Evolutionary conservation across 2,888 invertebrate species (phyloP).

Genomic region (Beris morrisii): DNA sequence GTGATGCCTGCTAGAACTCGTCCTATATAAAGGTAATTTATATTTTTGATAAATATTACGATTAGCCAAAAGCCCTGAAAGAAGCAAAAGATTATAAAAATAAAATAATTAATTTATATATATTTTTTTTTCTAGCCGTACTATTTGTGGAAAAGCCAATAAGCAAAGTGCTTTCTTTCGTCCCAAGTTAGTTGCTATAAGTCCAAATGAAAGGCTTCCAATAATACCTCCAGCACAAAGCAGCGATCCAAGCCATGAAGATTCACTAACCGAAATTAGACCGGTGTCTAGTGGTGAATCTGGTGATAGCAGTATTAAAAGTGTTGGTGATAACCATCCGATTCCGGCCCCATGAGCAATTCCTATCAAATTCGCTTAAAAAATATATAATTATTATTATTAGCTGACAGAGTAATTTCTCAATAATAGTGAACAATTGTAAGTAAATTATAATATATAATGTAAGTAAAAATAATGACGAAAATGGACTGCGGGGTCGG

Average conservation of each 20-base stretch:
- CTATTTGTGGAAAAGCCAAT: slow-evolving; percentile 50
- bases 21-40: slow-evolving; percentile 50
- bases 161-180: slow-evolving; percentile 48
- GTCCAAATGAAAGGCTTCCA: slow-evolving; percentile 49
- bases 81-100: slow-evolving; percentile 9
- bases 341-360: slow-evolving; percentile 50
- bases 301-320: slow-evolving; percentile 45
- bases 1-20: slow-evolving; percentile 49
- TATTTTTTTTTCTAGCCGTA: slow-evolving; percentile 40
- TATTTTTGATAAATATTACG: slow-evolving; percentile 47
- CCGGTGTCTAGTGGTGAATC: slow-evolving; percentile 36
- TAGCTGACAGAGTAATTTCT: background rate
- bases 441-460: no score
- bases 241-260: slow-evolving; percentile 52
- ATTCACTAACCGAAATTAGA: slow-evolving; percentile 44
- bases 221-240: slow-evolving; percentile 48
- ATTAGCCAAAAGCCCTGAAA: slow-evolving; percentile 49
- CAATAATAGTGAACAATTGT: no score
- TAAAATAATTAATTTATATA: slow-evolving; percentile 1
- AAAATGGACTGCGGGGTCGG: no score
- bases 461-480: no score
- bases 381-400: background rate
- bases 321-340: slow-evolving; percentile 52
- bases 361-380: slow-evolving; percentile 48
- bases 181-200: slow-evolving; percentile 47